Percentiles rank a stretch among this genome's conserved stretches.
These are phyloP conservation scores for Cavia porcellus DNA, from an alignment of 2,113 vertebrate genomes.

Conservation along the genomic window DNA sequence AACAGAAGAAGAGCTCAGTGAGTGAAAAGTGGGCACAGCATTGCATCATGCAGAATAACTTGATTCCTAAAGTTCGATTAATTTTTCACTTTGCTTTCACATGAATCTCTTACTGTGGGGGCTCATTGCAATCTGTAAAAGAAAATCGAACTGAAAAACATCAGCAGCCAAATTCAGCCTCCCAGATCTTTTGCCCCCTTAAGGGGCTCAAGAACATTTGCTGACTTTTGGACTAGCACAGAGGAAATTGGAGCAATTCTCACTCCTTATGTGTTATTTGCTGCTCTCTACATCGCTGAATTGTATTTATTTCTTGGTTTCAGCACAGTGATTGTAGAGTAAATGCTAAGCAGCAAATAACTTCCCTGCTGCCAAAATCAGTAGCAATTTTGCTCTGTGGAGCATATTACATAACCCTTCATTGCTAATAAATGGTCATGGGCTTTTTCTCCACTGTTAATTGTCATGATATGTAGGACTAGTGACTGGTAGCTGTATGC, in stretches of 20 bases:
- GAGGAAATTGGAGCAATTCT: slow-evolving; percentile 76
- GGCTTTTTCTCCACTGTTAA: not conserved
- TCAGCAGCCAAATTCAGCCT: not conserved
- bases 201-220: slow-evolving; percentile 61
- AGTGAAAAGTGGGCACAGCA: not conserved
- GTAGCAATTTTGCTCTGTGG: slow-evolving; percentile 45
- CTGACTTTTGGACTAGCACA: slow-evolving; percentile 58
- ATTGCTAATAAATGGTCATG: not conserved
- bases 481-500: not conserved
- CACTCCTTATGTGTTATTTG: slow-evolving; percentile 51
- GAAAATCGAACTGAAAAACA: slow-evolving; percentile 62
- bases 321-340: slow-evolving; percentile 63
- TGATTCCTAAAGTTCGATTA: slow-evolving; percentile 37
- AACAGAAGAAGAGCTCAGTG: not conserved
- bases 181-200: slow-evolving; percentile 42
- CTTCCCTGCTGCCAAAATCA: slow-evolving; percentile 35
- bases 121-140: slow-evolving; percentile 45
- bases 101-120: slow-evolving; percentile 54
- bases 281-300: slow-evolving; percentile 65
- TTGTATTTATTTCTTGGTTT: slow-evolving; percentile 77
- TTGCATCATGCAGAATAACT: slow-evolving; percentile 10
- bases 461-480: not conserved
- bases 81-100: slow-evolving; percentile 44
- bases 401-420: slow-evolving; percentile 22
- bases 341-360: slow-evolving; percentile 65